phyloP scores from a whole-genome alignment of 2,113 vertebrate species.

The Boleophthalmus pectinirostris region DNA sequence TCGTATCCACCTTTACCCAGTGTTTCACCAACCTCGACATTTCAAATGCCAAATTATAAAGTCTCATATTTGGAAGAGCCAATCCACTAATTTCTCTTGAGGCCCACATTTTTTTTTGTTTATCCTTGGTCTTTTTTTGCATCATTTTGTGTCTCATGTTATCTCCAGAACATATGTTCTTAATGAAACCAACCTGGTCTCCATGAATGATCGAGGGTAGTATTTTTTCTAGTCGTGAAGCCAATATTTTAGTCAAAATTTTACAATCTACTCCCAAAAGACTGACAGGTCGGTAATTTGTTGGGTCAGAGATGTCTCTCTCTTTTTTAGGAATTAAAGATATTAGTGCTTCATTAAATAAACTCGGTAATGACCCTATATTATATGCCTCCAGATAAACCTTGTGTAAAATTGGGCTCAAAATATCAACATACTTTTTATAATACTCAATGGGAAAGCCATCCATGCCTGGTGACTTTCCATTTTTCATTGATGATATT shows the following conservation, averaged over 20 bases:
- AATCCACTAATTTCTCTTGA: not conserved
- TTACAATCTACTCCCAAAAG: not conserved
- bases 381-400: not conserved
- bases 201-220: not conserved
- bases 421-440: not conserved
- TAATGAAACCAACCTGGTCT: not conserved
- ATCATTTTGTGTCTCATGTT: constrained; percentile 1
- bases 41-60: not conserved
- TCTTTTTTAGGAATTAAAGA: too few species aligned
- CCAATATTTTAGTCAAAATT: too few species aligned
- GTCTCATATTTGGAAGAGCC: not conserved
- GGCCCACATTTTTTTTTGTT: not conserved
- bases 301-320: not conserved
- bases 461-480: too few species aligned
- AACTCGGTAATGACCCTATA: not conserved
- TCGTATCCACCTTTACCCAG: not conserved
- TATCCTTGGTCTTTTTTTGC: not conserved
- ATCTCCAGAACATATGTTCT: not conserved
- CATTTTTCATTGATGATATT: not conserved
- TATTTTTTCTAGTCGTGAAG: too few species aligned
- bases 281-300: not conserved
- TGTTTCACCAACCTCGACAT: not conserved
- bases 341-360: constrained; percentile 1
- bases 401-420: not conserved
- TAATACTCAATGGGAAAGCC: too few species aligned